Conservation (phyloP, 1,140 invertebrate genomes). For the Bilobella aurantiaca region DNA sequence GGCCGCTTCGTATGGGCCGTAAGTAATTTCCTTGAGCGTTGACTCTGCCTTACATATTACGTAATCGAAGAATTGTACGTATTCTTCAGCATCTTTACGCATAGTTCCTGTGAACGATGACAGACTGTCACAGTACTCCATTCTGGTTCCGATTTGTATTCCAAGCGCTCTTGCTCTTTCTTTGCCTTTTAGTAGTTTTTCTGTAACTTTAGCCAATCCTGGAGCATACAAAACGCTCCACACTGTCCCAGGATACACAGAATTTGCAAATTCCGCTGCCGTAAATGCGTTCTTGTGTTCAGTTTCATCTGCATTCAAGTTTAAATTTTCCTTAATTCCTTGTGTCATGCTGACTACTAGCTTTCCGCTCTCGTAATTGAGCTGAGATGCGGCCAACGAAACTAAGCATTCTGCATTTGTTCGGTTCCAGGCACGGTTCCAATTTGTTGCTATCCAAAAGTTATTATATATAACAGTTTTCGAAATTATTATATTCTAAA, state of each 20-base stretch:
- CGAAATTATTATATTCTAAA: too few relatives aligned
- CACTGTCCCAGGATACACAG: constrained; percentile 10
- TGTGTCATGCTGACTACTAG: background rate
- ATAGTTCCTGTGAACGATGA: constrained; percentile 9
- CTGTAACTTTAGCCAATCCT: constrained; percentile 1
- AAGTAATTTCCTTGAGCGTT: background rate
- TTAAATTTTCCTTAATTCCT: constrained; percentile 17
- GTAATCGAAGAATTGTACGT: too few relatives aligned
- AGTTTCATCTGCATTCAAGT: background rate
- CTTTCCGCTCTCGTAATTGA: constrained; percentile 10
- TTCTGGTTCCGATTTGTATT: constrained; percentile 9
- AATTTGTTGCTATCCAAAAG: constrained; percentile 20
- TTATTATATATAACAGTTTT: background rate
- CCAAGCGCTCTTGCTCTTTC: background rate
- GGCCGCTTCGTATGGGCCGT: background rate
- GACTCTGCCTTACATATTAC: constrained; percentile 14
- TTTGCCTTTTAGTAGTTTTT: constrained; percentile 5
- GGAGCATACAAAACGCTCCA: constrained; percentile 14
- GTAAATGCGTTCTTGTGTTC: constrained; percentile 20
- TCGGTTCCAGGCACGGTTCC: too few relatives aligned
- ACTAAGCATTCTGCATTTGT: constrained; percentile 16
- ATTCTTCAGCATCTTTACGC: constrained; percentile 6
- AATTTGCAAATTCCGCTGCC: constrained; percentile 11
- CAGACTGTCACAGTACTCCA: background rate
- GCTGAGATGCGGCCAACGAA: constrained; percentile 14